Conservation (phyloP, 2,888 invertebrate genomes). For the Polymixis flavicincta region DNA sequence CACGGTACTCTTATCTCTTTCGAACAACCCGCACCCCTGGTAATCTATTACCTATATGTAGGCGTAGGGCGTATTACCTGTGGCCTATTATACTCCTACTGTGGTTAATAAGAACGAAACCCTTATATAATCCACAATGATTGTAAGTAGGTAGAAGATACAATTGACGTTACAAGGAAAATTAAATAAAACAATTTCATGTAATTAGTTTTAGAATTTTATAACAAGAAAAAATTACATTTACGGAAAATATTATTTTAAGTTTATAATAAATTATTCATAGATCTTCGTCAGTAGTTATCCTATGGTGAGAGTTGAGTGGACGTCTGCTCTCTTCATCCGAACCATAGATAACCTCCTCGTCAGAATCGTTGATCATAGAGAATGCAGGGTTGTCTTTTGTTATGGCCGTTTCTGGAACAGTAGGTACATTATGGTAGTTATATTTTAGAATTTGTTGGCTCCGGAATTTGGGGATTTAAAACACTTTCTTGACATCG, state of each 20-base stretch:
- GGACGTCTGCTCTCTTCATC: constrained; percentile 96
- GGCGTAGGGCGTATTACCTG: constrained; percentile 1
- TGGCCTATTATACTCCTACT: neutral
- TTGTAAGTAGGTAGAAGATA: neutral
- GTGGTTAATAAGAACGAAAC: neutral
- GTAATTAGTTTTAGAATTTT: constrained; percentile 71
- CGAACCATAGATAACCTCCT: constrained; percentile 98
- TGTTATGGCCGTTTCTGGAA: constrained; percentile 96
- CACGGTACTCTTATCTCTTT: too few species aligned
- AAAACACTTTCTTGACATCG: neutral
- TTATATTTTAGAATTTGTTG: neutral
- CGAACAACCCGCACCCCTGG: too few species aligned
- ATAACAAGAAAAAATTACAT: constrained; percentile 80
- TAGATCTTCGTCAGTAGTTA: constrained; percentile 90
- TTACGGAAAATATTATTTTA: constrained; percentile 67
- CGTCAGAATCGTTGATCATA: constrained; percentile 99
- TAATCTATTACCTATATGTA: neutral
- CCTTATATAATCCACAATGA: neutral
- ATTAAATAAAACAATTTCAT: constrained; percentile 36
- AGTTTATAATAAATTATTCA: constrained; percentile 72
- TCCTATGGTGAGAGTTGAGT: constrained; percentile 92
- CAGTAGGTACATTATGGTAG: constrained; percentile 3
- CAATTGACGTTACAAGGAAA: neutral
- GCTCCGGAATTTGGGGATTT: neutral
- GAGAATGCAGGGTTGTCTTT: constrained; percentile 99